Evolutionary conservation across 1,140 invertebrate species (phyloP).

Genomic region (Choristoneura fumiferana): DNA sequence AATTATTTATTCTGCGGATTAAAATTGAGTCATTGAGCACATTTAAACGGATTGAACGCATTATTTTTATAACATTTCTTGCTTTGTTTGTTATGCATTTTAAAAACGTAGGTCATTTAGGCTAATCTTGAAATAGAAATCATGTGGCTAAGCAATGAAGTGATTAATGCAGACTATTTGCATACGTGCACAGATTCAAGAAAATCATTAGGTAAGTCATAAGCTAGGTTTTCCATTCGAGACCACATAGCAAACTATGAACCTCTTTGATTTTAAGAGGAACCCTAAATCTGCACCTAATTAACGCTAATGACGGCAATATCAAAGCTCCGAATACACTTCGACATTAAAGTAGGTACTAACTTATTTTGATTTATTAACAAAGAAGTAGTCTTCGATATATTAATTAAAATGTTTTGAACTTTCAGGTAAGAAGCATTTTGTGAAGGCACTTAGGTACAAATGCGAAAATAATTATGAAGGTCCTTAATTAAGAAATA

Average conservation of each 20-base stretch:
- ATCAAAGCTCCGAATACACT: not conserved
- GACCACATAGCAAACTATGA: no score
- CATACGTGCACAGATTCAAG: no score
- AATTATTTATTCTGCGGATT: slow-evolving; percentile 64
- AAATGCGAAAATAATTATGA: slow-evolving; percentile 27
- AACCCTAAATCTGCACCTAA: not conserved
- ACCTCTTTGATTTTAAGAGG: not conserved
- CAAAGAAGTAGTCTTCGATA: slow-evolving; percentile 21
- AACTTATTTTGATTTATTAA: slow-evolving; percentile 16
- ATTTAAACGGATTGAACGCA: slow-evolving; percentile 35
- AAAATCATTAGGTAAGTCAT: no score
- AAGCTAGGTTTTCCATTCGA: no score
- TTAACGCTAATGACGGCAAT: slow-evolving; percentile 10
- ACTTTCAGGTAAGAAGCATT: slow-evolving; percentile 21
- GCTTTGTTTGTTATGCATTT: no score
- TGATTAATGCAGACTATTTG: no score
- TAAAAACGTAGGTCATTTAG: no score
- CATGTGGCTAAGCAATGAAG: no score
- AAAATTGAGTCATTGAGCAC: not conserved
- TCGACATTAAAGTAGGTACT: not conserved
- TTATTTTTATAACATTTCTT: slow-evolving; percentile 8
- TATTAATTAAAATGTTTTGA: slow-evolving; percentile 31
- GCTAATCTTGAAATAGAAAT: no score
- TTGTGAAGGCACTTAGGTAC: no score
- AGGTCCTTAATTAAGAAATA: slow-evolving; percentile 37